Evolutionary conservation across 2,888 invertebrate species (phyloP).

Genomic region (Belgica antarctica): DNA sequence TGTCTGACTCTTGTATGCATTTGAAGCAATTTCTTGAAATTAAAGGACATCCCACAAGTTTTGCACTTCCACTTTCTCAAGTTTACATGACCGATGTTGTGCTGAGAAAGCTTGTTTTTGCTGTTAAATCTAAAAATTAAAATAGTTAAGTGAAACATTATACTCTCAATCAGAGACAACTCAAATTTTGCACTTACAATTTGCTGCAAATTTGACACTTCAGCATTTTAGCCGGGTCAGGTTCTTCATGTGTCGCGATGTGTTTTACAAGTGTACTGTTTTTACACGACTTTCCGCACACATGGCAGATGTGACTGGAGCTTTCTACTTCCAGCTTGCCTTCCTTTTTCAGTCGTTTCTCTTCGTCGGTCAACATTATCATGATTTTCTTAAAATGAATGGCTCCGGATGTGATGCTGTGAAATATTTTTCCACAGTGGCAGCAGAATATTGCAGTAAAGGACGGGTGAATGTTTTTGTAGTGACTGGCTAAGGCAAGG

Average conservation of each 20-base stretch:
- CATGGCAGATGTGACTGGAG: constrained; percentile 1
- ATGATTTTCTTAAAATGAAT: constrained; percentile 8
- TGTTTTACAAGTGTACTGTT: constrained; percentile 2
- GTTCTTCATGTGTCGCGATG: constrained; percentile 7
- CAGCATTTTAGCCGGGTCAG: constrained; percentile 8
- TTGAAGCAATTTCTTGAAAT: constrained; percentile 22
- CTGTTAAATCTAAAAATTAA: constrained; percentile 17
- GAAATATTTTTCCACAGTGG: constrained; percentile 20
- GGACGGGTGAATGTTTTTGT: constrained; percentile 11
- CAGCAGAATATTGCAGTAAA: neutral
- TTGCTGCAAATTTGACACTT: neutral
- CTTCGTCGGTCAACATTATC: constrained; percentile 14
- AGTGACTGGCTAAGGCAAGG: neutral
- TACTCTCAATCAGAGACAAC: no score
- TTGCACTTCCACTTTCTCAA: constrained; percentile 25
- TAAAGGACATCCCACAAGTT: constrained; percentile 22
- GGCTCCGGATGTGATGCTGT: constrained; percentile 1
- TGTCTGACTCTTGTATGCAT: constrained; percentile 16
- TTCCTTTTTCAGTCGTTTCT: constrained; percentile 3
- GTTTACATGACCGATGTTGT: constrained; percentile 15
- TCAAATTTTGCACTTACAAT: constrained; percentile 15
- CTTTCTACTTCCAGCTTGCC: neutral
- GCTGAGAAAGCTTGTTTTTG: constrained; percentile 9
- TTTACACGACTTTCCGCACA: neutral
- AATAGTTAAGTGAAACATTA: neutral